Base-by-base conservation (phyloP, 2,113 vertebrate species). In the Paracyprichromis sp. region DNA sequence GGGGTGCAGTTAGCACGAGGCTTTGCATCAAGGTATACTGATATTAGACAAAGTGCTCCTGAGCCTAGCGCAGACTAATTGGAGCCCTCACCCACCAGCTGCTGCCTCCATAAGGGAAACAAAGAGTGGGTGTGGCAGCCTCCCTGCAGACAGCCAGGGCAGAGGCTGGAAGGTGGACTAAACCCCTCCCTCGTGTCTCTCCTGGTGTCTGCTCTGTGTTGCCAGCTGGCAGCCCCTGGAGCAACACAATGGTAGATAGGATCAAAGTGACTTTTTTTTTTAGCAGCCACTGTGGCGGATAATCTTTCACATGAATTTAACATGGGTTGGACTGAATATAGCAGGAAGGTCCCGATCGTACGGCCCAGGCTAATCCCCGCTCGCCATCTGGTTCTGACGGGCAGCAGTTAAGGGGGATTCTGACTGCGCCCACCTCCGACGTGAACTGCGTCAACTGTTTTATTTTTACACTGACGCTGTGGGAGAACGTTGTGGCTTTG, bases 231-330 rank as follows among this genome's bases (percentile, higher is more conserved):
- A 92, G 92, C 81, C 83, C 89, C 91, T 76, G 83, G 86, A 69
- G 94, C 89, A 24, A 61, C 93, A 93, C 94, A 92, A 94, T 91
- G 87, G 90, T 61, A 92, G 90, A 92, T 87, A 83, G 90, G 92
- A 95, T 95, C 92, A 95, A 95, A 95, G 93, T 94, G 88, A 93
- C 94, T 95, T 69, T 69, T 63, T 45, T 95, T 93, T 94, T 93
- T 90, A 94, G 90, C 92, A 93, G 90, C 85, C 87, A 84, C 90
- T 83, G 85, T 94, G 85, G 89, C 84, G 53, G 88, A 94, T 96
- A 95, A 96, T 96, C 95, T 95, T 92, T 94, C 92, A 86, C 94
- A 95, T 95, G 89, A 95, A 95, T 95, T 92, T 90, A 93, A 95
- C 94, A 95, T 95, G 87, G 83, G 57, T 63, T 83, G 84, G 92